Evolutionary conservation across 2,797 vertebrate genomes (phyloP), one percentile per base, ranked within the genome.

Genomic region (Sitta carolinensis): DNA sequence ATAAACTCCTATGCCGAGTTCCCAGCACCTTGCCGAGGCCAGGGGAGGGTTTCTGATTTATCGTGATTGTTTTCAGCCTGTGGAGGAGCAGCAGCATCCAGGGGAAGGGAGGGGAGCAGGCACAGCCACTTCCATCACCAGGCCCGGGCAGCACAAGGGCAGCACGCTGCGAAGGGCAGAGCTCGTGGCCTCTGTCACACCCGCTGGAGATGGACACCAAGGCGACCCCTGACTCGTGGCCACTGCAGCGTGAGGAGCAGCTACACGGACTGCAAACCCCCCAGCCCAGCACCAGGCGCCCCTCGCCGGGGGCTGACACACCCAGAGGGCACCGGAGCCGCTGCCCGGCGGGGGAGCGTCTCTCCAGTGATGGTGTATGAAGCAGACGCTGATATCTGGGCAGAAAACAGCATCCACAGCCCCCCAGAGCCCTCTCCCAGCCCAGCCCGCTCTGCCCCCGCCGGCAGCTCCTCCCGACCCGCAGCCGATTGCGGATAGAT

Each of bases 1-100:
- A 96, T 95, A 94, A 94, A 96, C 95, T 94, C 94, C 23, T 54
- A 32, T 5, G 57, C 94, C 6, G 5, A 66, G 76, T 70, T 81
- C 85, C 9, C 92, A 86, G 94, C 92, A 75, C 93, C 87, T 93
- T 19, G 4, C 76, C 1, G 16, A 73, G 85, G 52, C 89, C 81
- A 4, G 36, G 79, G 79, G 85, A 88, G 73, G 52, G 66, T 19
- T 72, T 81, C 50, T 90, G 92, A 92, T 91, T 91, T 84, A 92
- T 74, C 7, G 0, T 25, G 61, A 34, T 85, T 43, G 86, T 6
- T 87, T 87, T 47, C 22, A 47, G 92, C 36, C 93, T 47, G 92
- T 2, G 2, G 66, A 91, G 89, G 84, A 87, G 3, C 16, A 1
- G 16, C 88, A 20, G 42, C 72, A 16, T n/a, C 2, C 1, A 68